phyloP scores from a whole-genome alignment of 2,888 invertebrate genomes.

The Resseliella maxima region DNA sequence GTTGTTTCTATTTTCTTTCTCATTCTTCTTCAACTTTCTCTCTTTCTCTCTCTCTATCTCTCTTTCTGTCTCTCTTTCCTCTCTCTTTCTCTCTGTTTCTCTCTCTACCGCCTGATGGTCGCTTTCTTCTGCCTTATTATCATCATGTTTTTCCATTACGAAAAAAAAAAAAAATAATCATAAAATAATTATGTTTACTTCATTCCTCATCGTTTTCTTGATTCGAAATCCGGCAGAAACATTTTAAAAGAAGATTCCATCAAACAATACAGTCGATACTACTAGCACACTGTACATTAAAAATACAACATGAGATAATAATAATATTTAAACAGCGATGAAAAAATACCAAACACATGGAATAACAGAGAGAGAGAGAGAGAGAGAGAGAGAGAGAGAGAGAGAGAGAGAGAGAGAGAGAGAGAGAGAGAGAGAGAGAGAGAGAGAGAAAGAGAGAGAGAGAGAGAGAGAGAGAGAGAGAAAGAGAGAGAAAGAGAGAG shows the following conservation, averaged over 20 bases:
- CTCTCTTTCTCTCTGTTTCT: no score
- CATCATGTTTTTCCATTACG: not conserved
- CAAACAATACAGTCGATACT: not conserved
- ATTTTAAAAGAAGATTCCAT: constrained; percentile 10
- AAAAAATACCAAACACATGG: not conserved
- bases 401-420: no score
- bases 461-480: no score
- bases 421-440: no score
- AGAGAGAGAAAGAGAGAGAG: no score
- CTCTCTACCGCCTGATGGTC: no score
- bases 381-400: no score
- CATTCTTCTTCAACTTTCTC: no score
- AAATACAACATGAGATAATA: constrained; percentile 24
- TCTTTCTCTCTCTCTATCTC: no score
- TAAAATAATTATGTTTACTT: constrained; percentile 27
- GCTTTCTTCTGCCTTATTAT: not conserved
- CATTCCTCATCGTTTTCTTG: not conserved
- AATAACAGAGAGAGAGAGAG: no score
- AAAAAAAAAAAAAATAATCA: constrained; percentile 16
- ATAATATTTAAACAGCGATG: not conserved
- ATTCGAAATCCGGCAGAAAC: not conserved
- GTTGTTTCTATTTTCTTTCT: not conserved
- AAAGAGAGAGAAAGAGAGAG: no score
- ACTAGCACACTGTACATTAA: constrained; percentile 44
- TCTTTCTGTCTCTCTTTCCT: no score